A percentile compares a stretch with the other conserved stretches of the same genome.
These are phyloP conservation scores for Busseola fusca DNA, from an alignment of 2,888 invertebrate species.

Conservation along the genomic window DNA sequence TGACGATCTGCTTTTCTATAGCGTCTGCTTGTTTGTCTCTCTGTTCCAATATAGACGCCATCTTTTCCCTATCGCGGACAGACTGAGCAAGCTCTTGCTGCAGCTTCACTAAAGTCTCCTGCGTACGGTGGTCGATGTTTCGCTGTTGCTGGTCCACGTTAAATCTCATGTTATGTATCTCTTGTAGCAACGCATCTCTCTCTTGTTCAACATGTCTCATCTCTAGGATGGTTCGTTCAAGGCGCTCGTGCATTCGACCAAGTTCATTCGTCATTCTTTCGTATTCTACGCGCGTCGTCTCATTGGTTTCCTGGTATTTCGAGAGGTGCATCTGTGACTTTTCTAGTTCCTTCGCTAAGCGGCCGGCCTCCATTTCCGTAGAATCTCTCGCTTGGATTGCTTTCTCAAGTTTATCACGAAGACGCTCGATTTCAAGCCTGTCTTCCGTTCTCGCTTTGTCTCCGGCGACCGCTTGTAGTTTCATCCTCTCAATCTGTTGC, in stretches of 20 bases:
- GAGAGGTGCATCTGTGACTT: conserved; percentile 95
- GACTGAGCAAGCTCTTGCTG: conserved; percentile 93
- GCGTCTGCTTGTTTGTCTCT: conserved; percentile 94
- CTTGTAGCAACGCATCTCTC: conserved; percentile 91
- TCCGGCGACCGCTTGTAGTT: conserved; percentile 91
- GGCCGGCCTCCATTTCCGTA: conserved; percentile 95
- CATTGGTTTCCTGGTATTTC: conserved; percentile 95
- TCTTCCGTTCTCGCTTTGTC: conserved; percentile 91
- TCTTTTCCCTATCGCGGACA: conserved; percentile 93
- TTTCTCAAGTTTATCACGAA: conserved; percentile 96
- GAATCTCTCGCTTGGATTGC: conserved; percentile 94
- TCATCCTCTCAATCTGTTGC: conserved; percentile 93
- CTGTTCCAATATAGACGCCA: conserved; percentile 93
- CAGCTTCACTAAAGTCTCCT: conserved; percentile 92
- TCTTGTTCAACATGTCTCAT: conserved; percentile 93
- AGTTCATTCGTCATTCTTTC: conserved; percentile 95
- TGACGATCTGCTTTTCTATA: conserved; percentile 95
- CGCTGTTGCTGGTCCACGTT: conserved; percentile 91
- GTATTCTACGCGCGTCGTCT: conserved; percentile 94
- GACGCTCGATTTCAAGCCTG: conserved; percentile 94
- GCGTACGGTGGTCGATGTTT: conserved; percentile 91
- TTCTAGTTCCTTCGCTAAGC: conserved; percentile 95
- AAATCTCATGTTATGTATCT: conserved; percentile 91
- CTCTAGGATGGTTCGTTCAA: conserved; percentile 92
- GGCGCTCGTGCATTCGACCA: conserved; percentile 93